These are phyloP conservation scores for Coccyzus lansbergi DNA, from an alignment of 2,797 vertebrate species.

Conservation along the genomic window DNA sequence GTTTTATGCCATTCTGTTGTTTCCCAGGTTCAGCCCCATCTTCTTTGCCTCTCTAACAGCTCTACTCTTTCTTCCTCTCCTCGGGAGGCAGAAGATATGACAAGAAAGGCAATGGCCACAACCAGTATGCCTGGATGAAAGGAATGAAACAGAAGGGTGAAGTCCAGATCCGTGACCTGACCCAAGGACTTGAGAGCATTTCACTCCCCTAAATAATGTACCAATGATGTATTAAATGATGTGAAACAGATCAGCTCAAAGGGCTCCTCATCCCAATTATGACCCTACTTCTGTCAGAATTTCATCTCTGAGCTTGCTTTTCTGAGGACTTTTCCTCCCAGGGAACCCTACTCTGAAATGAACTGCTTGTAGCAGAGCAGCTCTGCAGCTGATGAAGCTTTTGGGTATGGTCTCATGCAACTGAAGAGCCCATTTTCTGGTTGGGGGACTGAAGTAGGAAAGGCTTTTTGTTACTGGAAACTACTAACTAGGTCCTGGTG, in stretches of 20 bases:
- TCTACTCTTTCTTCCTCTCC: not conserved
- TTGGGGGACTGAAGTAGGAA: not conserved
- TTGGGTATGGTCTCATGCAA: not conserved
- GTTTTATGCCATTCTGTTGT: not conserved
- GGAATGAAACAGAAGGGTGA: not conserved
- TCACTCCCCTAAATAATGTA: not conserved
- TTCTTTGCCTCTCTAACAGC: accelerated
- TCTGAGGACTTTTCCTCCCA: not conserved
- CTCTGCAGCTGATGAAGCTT: not conserved
- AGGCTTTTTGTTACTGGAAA: not conserved
- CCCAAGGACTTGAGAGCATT: not conserved
- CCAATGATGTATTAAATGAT: too few relatives aligned
- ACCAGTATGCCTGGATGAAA: not conserved
- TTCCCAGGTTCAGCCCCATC: not conserved
- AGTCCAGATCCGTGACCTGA: not conserved
- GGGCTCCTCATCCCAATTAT: not conserved
- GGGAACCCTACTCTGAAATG: not conserved
- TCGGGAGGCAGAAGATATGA: not conserved
- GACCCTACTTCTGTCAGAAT: not conserved
- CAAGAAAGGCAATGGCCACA: not conserved
- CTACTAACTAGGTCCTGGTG: not conserved
- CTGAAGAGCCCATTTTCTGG: accelerated
- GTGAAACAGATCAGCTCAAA: not conserved
- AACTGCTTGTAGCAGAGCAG: accelerated
- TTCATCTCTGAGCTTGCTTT: not conserved